Evolutionary conservation across 2,888 invertebrate species (phyloP), one percentile per base, ranked within the genome.

Genomic region (Nudaria mundana): DNA sequence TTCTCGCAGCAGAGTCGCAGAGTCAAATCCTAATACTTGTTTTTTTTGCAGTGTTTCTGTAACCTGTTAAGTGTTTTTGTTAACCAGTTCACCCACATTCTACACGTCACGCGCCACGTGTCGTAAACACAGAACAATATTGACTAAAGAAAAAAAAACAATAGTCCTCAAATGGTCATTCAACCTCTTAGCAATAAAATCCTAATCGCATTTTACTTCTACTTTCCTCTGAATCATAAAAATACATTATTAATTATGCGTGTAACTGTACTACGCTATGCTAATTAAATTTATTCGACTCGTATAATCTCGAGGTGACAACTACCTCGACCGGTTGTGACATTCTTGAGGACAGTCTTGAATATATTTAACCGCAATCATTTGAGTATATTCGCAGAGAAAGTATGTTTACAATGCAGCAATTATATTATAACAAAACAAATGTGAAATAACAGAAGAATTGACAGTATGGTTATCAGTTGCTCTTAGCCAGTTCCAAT

Each of bases 251-350:
- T 44, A 38, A 42, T 40, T 32, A 38, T 22, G 13, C 40, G 10
- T 20, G 32, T 55, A 51, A 37, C 37, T 18, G 37, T 30, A 30
- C 18, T 3, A 23, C 23, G 29, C 29, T 38, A 35, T 36, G 50
- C 23, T 44, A 48, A 52, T 57, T 47, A 49, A 50, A 49, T 57
- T 52, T 35, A 41, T 30, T 48, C 40, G 32, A 52, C 50, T 36
- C 41, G 37, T 41, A 30, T 44, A 54, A 46, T 44, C 46, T 56
- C 30, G 34, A 33, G 38, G 42, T 47, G 35, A 40, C 44, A 55
- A 62, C 13, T 23, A 15, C 22, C 22, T 35, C 11, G 20, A 29
- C 22, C 23, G 22, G 22, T 36, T 29, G 15, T 14, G 29, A n/a
- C 36, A 10, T 14, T 23, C n/a, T n/a, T n/a, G n/a, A 7, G 23